Evolutionary conservation across 2,888 invertebrate genomes (phyloP).

Genomic region (Rotaria macrura): DNA sequence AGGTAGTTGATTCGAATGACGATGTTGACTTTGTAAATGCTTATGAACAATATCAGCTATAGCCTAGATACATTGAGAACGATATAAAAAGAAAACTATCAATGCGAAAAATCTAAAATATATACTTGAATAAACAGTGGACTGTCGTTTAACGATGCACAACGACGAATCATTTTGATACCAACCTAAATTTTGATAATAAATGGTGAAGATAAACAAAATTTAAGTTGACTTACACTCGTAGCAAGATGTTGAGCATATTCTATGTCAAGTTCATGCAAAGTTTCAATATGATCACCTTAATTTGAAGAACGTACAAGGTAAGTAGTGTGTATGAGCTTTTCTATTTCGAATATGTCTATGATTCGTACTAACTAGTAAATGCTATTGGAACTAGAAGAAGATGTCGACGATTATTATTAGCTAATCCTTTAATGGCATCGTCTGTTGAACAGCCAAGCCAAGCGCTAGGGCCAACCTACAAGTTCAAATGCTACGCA

Average conservation of each 20-base stretch:
- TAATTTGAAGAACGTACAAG: too few relatives aligned
- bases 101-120: too few relatives aligned
- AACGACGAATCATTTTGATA: constrained; percentile 66
- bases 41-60: constrained; percentile 67
- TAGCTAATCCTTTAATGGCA: constrained; percentile 59
- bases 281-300: constrained; percentile 80
- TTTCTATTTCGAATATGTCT: too few relatives aligned
- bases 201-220: constrained; percentile 38
- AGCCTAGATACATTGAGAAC: constrained; percentile 51
- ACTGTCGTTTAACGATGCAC: constrained; percentile 81
- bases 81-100: constrained; percentile 22
- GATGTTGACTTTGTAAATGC: constrained; percentile 59
- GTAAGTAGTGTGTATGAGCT: too few relatives aligned
- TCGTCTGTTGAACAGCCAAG: constrained; percentile 56
- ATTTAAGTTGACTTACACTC: not conserved
- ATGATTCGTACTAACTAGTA: constrained; percentile 62
- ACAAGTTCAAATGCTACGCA: constrained; percentile 15
- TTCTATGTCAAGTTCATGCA: constrained; percentile 92
- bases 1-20: constrained; percentile 61
- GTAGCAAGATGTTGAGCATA: constrained; percentile 52
- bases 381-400: constrained; percentile 88
- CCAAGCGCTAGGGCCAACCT: constrained; percentile 76
- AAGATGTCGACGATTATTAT: constrained; percentile 71
- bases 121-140: constrained; percentile 70
- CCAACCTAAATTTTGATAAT: constrained; percentile 59